Evolutionary conservation across 1,140 invertebrate genomes (phyloP), one percentile per base, ranked within the genome.

Genomic region (Zaprionus lachaisei): DNA sequence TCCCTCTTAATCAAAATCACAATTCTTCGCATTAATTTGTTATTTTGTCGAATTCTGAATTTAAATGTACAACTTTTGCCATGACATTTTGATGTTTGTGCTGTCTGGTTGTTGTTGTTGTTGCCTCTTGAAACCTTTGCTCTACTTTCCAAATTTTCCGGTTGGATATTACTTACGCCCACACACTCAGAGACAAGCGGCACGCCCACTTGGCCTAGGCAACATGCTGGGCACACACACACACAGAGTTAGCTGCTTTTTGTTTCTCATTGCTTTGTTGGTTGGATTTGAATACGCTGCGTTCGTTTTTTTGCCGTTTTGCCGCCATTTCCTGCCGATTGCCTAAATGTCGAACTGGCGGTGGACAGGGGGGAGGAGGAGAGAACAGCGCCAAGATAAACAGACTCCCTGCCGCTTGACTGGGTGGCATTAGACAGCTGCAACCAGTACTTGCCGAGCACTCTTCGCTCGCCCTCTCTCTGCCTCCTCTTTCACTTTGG

Each of bases 311-410:
- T 47, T 14, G 49, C 44, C 47, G 7, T 38, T 64, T 64, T 67
- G 37, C 28, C 6, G 24, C 44, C 31, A 15, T 75, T 89, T 61
- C 31, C 17, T 58, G 70, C 41, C 64, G 67, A 58, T 80, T 63
- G 81, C 67, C 78, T 68, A 89, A 87, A 87, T 87, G 83, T 81
- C 84, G 83, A 62, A 77, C 68, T 69, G 41, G 15, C 37, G 31
- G 55, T 49, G 64, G 44, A 67, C 71, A 79, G 22, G 47, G 61
- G 38, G 38, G 31, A 71, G 41, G 22, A 28, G 34, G 54, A 57
- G 65, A 54, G 63, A 73, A 76, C 73, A 79, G 84, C 49, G 74
- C 38, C 75, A 81, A 79, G 84, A 87, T 81, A 87, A 87, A 89
- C 85, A 89, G 78, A 66, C 68, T 68, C 63, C 83, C 80, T 77